Base-by-base conservation (phyloP, 2,797 vertebrate genomes). In the Hoplostethus mediterraneus region DNA sequence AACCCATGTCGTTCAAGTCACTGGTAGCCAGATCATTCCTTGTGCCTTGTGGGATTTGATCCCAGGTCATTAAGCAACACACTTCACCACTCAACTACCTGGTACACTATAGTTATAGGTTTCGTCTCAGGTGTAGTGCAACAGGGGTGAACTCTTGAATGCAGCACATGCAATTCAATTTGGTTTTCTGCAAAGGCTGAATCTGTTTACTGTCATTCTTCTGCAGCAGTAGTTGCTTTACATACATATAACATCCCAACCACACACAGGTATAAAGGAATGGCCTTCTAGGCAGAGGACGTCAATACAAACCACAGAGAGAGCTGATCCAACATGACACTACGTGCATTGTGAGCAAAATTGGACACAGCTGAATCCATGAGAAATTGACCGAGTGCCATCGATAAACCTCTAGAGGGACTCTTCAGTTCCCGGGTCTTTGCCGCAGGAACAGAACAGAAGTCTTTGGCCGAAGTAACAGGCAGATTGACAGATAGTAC, bases 301-400 rank as follows among this genome's bases (percentile, higher is more conserved):
- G 54, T 89, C 84, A n/a, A 89, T 87, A 82, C 52, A 30, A 77
- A 81, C 65, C 79, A 53, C 66, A 70, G 70, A 75, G 71, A 81
- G 66, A 83, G 80, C 85, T 87, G 83, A 85, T 89, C 80, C 84
- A 72, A 86, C 71, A 54, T 62, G 82, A 83, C 69, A 73, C 81
- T 80, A 3, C 65, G 72, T 86, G 89, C 87, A 53, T 7, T 45
- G 71, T 79, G 78, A 87, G 89, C 89, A 87, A 73, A 87, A 88
- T 89, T 77, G 90, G 85, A 92, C 85, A 82, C 85, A 80, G 73
- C 67, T 2, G 9, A 73, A 91, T 86, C 87, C 80, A 88, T 92
- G 73, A 79, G 66, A 80, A 63, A 91, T 92, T 11, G 78, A 91
- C 81, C 75, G 71, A 57, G 67, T 49, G 73, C 70, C 77, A 47